These are phyloP conservation scores for Unio delphinus DNA, from an alignment of 2,888 invertebrate species.

Conservation along the genomic window DNA sequence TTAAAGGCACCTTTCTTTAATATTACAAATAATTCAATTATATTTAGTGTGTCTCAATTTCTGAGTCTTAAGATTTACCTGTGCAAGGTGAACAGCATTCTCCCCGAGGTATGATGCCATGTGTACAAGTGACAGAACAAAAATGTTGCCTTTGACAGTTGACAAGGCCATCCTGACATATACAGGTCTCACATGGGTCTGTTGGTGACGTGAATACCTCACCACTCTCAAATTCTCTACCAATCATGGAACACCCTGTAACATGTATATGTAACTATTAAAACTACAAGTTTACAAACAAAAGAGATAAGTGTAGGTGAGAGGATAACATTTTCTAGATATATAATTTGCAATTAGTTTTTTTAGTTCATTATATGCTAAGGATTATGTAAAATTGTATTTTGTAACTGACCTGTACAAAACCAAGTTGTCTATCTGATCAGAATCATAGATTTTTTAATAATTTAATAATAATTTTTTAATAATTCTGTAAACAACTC, in stretches of 20 bases:
- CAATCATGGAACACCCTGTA: slow-evolving; percentile 55
- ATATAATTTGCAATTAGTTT: too few species aligned
- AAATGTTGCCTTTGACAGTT: slow-evolving; percentile 39
- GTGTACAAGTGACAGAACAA: slow-evolving; percentile 54
- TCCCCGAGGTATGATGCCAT: slow-evolving; percentile 50
- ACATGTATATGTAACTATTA: slow-evolving; percentile 2
- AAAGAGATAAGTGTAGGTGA: not conserved
- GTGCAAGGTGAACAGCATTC: slow-evolving; percentile 63
- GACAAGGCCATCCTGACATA: slow-evolving; percentile 53
- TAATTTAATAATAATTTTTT: too few species aligned
- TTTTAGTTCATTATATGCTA: too few species aligned
- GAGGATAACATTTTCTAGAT: not conserved
- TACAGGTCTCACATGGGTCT: slow-evolving; percentile 57
- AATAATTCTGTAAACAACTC: too few species aligned
- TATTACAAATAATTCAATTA: too few species aligned
- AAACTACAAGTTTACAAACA: not conserved
- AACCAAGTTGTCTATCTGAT: too few species aligned
- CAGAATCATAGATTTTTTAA: too few species aligned
- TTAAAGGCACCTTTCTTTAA: too few species aligned
- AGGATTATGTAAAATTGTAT: too few species aligned
- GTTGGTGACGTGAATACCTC: slow-evolving; percentile 51
- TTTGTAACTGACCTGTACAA: too few species aligned
- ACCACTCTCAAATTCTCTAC: slow-evolving; percentile 53
- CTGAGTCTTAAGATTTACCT: slow-evolving; percentile 36
- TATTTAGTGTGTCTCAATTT: too few species aligned